phyloP scores from a whole-genome alignment of 2,797 vertebrate genomes.

The Alca torda region DNA sequence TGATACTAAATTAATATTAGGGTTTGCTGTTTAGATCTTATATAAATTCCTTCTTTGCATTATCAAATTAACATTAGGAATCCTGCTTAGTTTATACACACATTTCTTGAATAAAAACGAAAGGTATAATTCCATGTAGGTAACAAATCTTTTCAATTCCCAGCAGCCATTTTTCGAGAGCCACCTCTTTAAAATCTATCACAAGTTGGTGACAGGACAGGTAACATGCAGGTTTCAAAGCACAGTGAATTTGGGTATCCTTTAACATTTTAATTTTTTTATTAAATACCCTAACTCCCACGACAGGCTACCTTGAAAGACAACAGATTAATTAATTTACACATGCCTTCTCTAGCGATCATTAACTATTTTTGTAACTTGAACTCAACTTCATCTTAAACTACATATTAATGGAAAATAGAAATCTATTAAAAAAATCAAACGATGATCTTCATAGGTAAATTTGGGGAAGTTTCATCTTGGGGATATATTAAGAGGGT shows the following conservation, averaged over 20 bases:
- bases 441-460: neutral
- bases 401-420: neutral
- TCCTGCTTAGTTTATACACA: neutral
- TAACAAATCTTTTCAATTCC: neutral
- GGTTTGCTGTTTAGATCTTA: rapidly evolving
- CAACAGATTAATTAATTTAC: neutral
- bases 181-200: neutral
- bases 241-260: neutral
- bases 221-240: neutral
- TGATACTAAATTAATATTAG: neutral
- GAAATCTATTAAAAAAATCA: neutral
- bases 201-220: neutral
- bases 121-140: neutral
- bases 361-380: neutral
- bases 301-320: neutral
- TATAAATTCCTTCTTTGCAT: neutral
- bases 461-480: neutral
- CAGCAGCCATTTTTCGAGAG: neutral
- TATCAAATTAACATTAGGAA: neutral
- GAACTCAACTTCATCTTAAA: neutral
- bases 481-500: neutral
- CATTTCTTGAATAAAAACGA: neutral
- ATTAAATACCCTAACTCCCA: neutral
- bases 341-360: neutral
- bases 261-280: neutral